These are phyloP conservation scores for Elysia crispata DNA, from an alignment of 2,888 invertebrate genomes.

Conservation along the genomic window DNA sequence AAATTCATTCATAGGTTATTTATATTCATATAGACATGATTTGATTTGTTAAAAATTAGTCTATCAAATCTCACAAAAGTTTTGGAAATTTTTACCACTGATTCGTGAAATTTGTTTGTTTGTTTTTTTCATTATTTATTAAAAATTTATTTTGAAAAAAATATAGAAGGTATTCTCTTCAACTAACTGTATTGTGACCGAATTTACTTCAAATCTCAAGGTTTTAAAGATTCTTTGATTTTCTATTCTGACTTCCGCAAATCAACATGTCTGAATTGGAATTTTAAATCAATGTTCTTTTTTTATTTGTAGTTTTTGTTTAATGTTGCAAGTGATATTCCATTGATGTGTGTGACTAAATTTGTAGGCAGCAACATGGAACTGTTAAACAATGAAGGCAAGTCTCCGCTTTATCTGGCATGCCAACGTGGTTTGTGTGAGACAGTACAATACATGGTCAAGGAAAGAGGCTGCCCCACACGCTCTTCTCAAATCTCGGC, in stretches of 20 bases:
- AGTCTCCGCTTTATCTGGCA: conserved; percentile 71
- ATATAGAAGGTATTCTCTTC: too few species aligned
- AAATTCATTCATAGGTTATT: background rate
- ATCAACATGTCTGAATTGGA: too few species aligned
- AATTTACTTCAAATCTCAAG: too few species aligned
- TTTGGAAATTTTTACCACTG: background rate
- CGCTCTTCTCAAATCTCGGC: conserved; percentile 56
- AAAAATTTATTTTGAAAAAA: too few species aligned
- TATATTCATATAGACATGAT: background rate
- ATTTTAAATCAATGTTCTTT: too few species aligned
- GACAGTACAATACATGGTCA: conserved; percentile 65
- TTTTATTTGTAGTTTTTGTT: too few species aligned
- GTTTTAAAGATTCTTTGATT: too few species aligned
- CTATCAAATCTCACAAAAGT: background rate
- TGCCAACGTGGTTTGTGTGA: conserved; percentile 70
- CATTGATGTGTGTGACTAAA: background rate
- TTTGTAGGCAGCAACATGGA: conserved; percentile 73
- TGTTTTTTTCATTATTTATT: background rate
- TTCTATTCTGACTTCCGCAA: too few species aligned
- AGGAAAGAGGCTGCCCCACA: conserved; percentile 58
- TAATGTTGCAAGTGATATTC: too few species aligned
- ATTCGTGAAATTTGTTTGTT: background rate
- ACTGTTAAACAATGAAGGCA: conserved; percentile 60
- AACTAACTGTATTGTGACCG: too few species aligned
- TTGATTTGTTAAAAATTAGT: background rate